Conservation (phyloP, 2,797 vertebrate genomes). For the Pseudochirops cupreus region DNA sequence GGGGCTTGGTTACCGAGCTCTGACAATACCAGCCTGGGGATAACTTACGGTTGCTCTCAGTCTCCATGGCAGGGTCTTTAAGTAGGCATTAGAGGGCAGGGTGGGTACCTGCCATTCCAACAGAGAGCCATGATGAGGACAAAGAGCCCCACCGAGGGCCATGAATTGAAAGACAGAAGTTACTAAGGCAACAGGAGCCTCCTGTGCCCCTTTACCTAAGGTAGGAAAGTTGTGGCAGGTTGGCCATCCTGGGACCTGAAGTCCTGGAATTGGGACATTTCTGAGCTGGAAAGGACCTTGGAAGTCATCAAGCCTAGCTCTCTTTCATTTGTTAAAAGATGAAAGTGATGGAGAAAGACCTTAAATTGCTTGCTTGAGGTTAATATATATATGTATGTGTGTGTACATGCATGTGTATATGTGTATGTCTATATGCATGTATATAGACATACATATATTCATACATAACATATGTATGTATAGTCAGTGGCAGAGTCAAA, state of each 20-base stretch:
- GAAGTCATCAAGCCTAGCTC: not conserved
- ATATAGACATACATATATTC: no score
- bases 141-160: conserved; percentile 15
- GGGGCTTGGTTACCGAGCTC: conserved; percentile 48
- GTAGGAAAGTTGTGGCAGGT: no score
- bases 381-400: no score
- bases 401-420: no score
- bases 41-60: conserved; percentile 16
- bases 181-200: not conserved
- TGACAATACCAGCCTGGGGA: conserved; percentile 50
- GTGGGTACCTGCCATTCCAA: conserved; percentile 5
- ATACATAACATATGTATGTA: no score
- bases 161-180: conserved; percentile 13
- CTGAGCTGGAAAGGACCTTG: not conserved
- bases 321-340: not conserved
- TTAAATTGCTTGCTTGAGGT: not conserved
- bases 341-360: not conserved
- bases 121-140: conserved; percentile 16
- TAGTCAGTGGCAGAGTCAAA: not conserved
- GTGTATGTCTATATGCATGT: no score
- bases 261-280: not conserved
- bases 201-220: not conserved
- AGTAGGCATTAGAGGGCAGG: not conserved
- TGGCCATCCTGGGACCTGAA: not conserved
- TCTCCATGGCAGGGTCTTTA: conserved; percentile 8